Percentiles rank a stretch among this genome's conserved stretches.
These are phyloP conservation scores for Oligia fasciuncula DNA, from an alignment of 2,888 invertebrate genomes.

Conservation along the genomic window DNA sequence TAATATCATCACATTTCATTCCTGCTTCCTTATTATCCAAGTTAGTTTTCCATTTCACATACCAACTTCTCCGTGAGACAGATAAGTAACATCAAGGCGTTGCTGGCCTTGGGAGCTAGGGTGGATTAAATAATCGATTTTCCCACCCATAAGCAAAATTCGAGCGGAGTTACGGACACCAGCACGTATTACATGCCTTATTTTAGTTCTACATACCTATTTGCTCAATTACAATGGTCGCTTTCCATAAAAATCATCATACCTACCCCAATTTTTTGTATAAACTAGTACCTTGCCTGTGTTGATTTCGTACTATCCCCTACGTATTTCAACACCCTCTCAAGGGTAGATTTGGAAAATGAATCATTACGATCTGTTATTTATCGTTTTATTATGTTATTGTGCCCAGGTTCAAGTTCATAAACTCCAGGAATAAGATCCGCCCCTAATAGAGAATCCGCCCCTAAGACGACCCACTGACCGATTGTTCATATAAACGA, in stretches of 20 bases:
- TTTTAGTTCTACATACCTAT: background rate
- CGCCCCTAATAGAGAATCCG: too few relatives aligned
- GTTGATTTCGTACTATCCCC: background rate
- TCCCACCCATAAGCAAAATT: background rate
- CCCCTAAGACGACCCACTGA: too few relatives aligned
- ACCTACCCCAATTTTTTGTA: background rate
- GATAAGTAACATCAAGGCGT: background rate
- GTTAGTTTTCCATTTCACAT: background rate
- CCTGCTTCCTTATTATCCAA: background rate
- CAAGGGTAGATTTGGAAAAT: too few relatives aligned
- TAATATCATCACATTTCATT: background rate
- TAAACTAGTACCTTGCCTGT: background rate
- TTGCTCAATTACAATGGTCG: background rate
- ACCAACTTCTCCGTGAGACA: background rate
- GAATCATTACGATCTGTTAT: too few relatives aligned
- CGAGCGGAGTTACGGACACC: too few relatives aligned
- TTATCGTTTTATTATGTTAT: too few relatives aligned
- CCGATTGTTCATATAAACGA: background rate
- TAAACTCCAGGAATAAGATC: background rate
- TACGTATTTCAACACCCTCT: background rate
- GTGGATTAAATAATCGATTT: background rate
- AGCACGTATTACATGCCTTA: too few relatives aligned
- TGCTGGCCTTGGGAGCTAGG: background rate
- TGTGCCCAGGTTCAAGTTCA: background rate
- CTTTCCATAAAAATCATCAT: background rate